Percentiles rank a stretch among this genome's conserved stretches.
These are phyloP conservation scores for Cardiocondyla obscurior DNA, from an alignment of 1,140 invertebrate species.

Conservation along the genomic window DNA sequence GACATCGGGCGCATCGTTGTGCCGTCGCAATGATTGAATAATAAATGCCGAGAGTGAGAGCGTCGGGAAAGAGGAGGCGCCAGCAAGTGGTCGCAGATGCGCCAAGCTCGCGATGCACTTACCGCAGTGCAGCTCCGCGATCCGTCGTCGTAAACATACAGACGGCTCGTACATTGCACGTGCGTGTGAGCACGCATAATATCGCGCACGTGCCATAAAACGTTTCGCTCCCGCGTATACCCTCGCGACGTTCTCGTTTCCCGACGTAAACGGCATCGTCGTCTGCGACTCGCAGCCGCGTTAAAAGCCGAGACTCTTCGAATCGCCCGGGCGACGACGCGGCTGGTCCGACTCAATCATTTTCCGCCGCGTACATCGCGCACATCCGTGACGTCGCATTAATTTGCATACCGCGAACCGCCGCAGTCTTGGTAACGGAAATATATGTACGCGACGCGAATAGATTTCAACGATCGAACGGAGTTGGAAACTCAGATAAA, in stretches of 20 bases:
- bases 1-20: conserved; percentile 16
- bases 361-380: too few relatives aligned
- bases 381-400: neutral
- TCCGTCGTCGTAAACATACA: conserved; percentile 9
- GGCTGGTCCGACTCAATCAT: neutral
- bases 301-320: neutral
- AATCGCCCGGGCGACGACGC: neutral
- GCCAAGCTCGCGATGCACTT: conserved; percentile 76
- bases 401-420: conserved; percentile 14
- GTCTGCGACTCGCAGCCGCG: neutral
- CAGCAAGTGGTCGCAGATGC: conserved; percentile 77
- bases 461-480: too few relatives aligned
- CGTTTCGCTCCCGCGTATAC: conserved; percentile 54
- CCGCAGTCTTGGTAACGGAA: conserved; percentile 20
- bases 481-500: neutral
- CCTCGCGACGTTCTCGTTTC: conserved; percentile 34
- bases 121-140: conserved; percentile 74
- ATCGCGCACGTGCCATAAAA: conserved; percentile 56
- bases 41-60: conserved; percentile 74
- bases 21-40: conserved; percentile 75
- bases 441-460: too few relatives aligned
- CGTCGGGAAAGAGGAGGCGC: conserved; percentile 68
- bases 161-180: neutral
- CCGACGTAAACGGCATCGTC: conserved; percentile 32
- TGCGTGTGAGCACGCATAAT: conserved; percentile 37